phyloP scores from a whole-genome alignment of 64 coral and sea anemone species.

The Pachyseris speciosa region DNA sequence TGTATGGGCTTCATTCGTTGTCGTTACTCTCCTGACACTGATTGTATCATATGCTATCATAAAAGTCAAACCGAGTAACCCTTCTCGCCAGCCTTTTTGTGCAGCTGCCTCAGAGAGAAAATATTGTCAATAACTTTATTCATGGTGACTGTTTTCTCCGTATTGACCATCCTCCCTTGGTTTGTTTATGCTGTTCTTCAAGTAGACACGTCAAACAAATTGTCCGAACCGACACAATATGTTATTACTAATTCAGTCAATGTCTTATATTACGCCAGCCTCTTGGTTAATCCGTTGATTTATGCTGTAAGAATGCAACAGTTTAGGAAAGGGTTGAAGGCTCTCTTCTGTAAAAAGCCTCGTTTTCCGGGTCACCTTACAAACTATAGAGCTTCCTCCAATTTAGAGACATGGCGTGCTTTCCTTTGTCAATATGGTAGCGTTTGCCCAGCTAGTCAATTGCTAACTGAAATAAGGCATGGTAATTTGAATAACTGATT shows the following conservation, averaged over 20 bases:
- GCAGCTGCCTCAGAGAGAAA: background rate
- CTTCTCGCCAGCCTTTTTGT: background rate
- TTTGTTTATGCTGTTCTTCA: background rate
- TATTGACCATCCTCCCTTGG: background rate
- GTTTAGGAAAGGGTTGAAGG: conserved; percentile 2
- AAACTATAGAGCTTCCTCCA: no score
- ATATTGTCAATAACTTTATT: background rate
- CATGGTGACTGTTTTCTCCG: background rate
- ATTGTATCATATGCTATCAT: background rate
- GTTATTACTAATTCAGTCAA: background rate
- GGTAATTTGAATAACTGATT: no score
- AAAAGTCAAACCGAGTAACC: background rate
- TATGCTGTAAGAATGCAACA: background rate
- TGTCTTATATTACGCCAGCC: background rate
- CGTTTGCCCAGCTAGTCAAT: no score
- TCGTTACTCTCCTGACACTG: background rate
- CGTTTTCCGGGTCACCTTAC: no score
- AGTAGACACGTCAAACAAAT: background rate
- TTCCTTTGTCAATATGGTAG: no score
- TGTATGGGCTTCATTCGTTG: background rate
- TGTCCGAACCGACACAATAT: no score
- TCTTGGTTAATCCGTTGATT: background rate
- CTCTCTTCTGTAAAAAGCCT: no score
- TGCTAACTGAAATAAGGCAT: no score
- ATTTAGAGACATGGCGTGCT: no score